Base-by-base conservation (phyloP, 53 echinoderm and acorn worm species). In the Hippasteria phrygiana region DNA sequence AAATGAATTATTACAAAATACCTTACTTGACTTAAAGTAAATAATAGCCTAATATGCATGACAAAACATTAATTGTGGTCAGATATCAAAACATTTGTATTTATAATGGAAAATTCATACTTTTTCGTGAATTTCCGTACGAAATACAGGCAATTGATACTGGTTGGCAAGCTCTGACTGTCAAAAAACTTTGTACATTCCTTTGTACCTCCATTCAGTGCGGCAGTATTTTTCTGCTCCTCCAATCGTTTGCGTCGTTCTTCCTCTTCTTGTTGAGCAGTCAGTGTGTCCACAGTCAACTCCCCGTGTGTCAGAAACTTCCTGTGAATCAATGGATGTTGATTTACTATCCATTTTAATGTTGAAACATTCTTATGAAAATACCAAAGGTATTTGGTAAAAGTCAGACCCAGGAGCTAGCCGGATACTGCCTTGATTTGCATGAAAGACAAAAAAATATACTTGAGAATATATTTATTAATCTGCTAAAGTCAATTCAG, bases 251-350 rank as follows among this genome's bases (percentile, higher is more conserved):
- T 90, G 47, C 91, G 92, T 67, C 97, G 90, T 73, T 94, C 84
- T 40, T 93, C 95, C 65, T 97, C 97, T 56, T 97, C 93, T 31
- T 89, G 70, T 75, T 97, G 97, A 40, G 97, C 97, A 43, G 85
- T 83, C 14, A 97, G 48, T 1, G 97, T 95, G 48, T 95, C 92
- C 37, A 80, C 94, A 33, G 93, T 93, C 43, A 97, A 62, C 67
- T 93, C 91, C 32, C 88, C 93, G 42, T 95, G 92, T 39, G 88
- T 91, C 78, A 96, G n/a, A 36, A 91, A 75, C 48, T 87, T 77
- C 91, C 87, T 87, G 51, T 11, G 47, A 75, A 26, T 28, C 10
- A 63, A 65, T 29, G 8, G 34, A 77, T 34, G 33, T 73, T 5
- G 38, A 24, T 22, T 26, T 0, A 51, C 20, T 51, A 51, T 11